A percentile compares a stretch with the other conserved stretches of the same genome.
These are phyloP conservation scores for Amblyteles armatorius DNA, from an alignment of 2,888 invertebrate genomes.

Conservation along the genomic window DNA sequence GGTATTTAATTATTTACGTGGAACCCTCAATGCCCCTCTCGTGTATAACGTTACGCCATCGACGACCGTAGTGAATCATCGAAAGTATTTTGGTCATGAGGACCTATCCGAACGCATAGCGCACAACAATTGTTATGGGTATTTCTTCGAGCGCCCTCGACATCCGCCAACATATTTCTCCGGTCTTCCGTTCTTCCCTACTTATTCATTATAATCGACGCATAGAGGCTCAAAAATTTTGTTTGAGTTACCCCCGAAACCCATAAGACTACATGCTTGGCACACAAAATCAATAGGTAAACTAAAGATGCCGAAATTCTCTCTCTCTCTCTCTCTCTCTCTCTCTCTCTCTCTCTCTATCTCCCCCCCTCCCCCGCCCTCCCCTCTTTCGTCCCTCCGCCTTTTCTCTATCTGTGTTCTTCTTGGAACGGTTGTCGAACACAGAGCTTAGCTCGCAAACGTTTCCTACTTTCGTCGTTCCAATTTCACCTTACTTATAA, in stretches of 20 bases:
- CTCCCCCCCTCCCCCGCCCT: neutral
- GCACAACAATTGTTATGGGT: constrained; percentile 33
- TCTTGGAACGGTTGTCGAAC: neutral
- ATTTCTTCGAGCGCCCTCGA: constrained; percentile 11
- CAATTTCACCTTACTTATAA: constrained; percentile 5
- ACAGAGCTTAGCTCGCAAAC: neutral
- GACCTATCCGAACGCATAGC: constrained; percentile 23
- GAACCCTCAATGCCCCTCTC: neutral
- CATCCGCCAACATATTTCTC: constrained; percentile 1
- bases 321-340: neutral
- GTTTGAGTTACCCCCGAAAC: neutral
- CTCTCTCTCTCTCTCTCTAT: neutral
- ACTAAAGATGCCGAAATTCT: neutral
- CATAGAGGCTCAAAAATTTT: constrained; percentile 8
- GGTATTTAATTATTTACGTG: constrained; percentile 48
- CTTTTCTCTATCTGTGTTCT: neutral
- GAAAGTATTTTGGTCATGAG: constrained; percentile 61
- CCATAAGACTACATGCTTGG: neutral
- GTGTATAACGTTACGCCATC: constrained; percentile 34
- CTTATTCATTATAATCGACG: neutral
- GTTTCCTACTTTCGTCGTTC: constrained; percentile 18
- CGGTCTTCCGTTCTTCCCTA: constrained; percentile 35
- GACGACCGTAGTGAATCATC: constrained; percentile 46
- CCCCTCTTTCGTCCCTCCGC: too few relatives aligned
- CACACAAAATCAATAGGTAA: neutral